A percentile compares a stretch with the other conserved stretches of the same genome.
Conservation (phyloP, 2,888 invertebrate species). For the Amaurobius ferox region DNA sequence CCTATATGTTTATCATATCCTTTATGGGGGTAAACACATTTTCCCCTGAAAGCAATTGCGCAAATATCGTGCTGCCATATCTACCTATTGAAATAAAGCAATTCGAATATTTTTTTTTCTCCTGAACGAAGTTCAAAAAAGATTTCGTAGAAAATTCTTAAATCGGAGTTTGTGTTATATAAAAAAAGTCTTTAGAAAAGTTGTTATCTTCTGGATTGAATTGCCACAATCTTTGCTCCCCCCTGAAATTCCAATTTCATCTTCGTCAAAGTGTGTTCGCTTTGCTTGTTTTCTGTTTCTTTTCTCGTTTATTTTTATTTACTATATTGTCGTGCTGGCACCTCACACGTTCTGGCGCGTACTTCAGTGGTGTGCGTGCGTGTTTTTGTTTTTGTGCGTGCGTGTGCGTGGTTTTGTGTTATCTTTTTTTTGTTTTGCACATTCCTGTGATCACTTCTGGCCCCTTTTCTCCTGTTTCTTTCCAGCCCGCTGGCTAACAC, state of each 20-base stretch:
- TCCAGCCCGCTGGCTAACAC: conserved; percentile 75
- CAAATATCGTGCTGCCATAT: too few relatives aligned
- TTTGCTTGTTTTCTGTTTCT: conserved; percentile 58
- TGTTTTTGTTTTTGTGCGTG: conserved; percentile 32
- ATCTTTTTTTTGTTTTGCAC: conserved; percentile 55
- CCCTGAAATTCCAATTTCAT: conserved; percentile 58
- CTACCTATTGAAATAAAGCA: too few relatives aligned
- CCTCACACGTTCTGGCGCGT: conserved; percentile 46
- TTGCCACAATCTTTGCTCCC: background rate
- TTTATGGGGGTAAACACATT: too few relatives aligned
- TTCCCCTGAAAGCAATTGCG: too few relatives aligned
- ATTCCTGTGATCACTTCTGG: conserved; percentile 72
- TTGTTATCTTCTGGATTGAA: too few relatives aligned
- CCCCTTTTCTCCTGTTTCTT: conserved; percentile 72
- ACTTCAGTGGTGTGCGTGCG: conserved; percentile 37
- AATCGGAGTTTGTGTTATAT: too few relatives aligned
- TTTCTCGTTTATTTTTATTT: background rate
- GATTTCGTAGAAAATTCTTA: too few relatives aligned
- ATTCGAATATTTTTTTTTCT: too few relatives aligned
- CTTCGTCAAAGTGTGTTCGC: conserved; percentile 39
- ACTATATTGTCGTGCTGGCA: conserved; percentile 59
- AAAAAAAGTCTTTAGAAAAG: too few relatives aligned
- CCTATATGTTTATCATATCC: too few relatives aligned
- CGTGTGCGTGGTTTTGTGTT: conserved; percentile 32
- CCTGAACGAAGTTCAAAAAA: too few relatives aligned